Evolutionary conservation across 2,888 invertebrate genomes (phyloP), one percentile per base, ranked within the genome.

Genomic region (Euzophera pinguis): DNA sequence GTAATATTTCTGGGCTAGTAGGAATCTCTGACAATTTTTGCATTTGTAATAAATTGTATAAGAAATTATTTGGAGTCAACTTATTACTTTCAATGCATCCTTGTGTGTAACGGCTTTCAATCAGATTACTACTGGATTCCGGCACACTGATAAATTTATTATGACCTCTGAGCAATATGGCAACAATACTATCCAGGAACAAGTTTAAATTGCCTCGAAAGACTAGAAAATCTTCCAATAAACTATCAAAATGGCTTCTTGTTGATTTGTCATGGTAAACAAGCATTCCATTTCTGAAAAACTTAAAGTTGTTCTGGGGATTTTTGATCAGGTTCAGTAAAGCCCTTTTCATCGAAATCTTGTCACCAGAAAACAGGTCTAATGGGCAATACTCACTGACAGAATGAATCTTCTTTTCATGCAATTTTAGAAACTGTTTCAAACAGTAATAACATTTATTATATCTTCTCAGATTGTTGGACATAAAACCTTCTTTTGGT

Each of bases 301-400:
- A 72, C 74, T 92, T 92, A 5, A 93, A 83, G 71, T 94, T 94
- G 70, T 93, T 93, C 64, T 94, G 93, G 45, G 93, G 93, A 62
- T 91, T 91, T 10, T 80, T 65, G 13, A 92, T 73, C 34, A 94
- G 72, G 50, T 78, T 84, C 43, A 75, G 58, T 12, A 93, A 61
- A 8, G 93, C 91, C 61, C 70, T 69, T 62, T 84, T 91, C 92
- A 93, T 93, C 67, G 92, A 81, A 10, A 58, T 55, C 59, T 69
- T 81, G 55, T 91, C 77, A 39, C 94, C 94, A 57, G 94, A 94
- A 81, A 93, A 95, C 32, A 95, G 81, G 71, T 94, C 93, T 53
- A 95, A 73, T 0, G 95, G 95, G 64, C 95, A 95, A 69, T 94
- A 95, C n/a, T 78, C 72, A 68, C 93, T 94, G 39, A 84, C 78